These are phyloP conservation scores for Triplophysa rosa DNA, from an alignment of 2,113 vertebrate genomes.

Conservation along the genomic window DNA sequence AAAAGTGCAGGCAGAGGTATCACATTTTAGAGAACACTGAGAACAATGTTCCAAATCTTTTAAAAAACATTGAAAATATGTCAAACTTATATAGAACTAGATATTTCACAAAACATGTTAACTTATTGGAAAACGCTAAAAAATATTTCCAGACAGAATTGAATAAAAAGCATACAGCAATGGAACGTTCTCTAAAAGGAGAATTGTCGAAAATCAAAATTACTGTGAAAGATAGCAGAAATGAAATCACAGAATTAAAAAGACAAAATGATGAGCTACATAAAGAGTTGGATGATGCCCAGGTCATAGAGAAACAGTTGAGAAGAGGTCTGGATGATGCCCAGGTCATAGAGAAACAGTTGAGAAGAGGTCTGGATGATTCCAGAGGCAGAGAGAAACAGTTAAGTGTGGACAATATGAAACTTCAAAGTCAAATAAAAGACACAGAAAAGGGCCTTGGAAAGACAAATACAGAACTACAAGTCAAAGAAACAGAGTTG, in stretches of 20 bases:
- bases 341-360: neutral
- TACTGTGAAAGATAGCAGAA: too few species aligned
- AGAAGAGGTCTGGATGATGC: neutral
- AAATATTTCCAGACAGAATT: neutral
- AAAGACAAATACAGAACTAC: neutral
- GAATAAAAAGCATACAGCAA: too few species aligned
- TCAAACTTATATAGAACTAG: neutral
- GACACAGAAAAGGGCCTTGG: neutral
- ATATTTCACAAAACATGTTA: neutral
- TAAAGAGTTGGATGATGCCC: neutral
- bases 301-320: neutral
- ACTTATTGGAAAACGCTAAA: neutral
- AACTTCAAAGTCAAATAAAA: neutral
- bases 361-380: neutral
- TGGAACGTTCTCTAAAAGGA: too few species aligned
- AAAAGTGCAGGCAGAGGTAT: neutral
- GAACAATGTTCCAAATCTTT: too few species aligned
- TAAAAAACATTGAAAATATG: too few species aligned
- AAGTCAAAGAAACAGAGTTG: neutral
- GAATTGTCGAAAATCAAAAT: too few species aligned
- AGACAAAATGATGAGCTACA: neutral
- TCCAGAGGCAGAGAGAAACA: neutral
- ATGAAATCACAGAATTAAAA: too few species aligned
- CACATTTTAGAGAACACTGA: neutral
- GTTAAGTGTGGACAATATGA: neutral